phyloP scores from a whole-genome alignment of 53 echinoderm and acorn worm species.

The Paracentrotus lividus region DNA sequence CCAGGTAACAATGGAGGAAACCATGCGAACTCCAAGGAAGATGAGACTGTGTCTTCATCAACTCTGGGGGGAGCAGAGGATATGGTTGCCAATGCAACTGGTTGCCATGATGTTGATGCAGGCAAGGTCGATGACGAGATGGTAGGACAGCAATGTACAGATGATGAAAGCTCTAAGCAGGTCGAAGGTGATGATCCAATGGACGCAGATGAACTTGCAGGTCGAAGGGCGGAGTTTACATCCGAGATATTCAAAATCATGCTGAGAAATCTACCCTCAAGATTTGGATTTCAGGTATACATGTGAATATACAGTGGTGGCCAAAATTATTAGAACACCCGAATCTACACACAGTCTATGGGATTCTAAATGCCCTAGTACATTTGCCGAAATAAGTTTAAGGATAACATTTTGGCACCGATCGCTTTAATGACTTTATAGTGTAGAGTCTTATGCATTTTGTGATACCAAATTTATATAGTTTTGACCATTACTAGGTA shows the following conservation, averaged over 20 bases:
- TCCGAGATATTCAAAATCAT: conserved; percentile 95
- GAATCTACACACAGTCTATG: no score
- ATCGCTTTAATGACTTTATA: no score
- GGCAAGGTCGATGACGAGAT: background rate
- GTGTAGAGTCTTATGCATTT: no score
- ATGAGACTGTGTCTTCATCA: background rate
- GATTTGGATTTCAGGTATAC: conserved; percentile 87
- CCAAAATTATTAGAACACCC: no score
- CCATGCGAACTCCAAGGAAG: background rate
- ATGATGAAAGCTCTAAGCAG: background rate
- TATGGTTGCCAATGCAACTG: background rate
- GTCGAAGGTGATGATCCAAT: background rate
- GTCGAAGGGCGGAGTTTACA: conserved; percentile 78
- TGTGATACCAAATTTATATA: no score
- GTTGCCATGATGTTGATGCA: background rate
- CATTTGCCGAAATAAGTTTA: no score
- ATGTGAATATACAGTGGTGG: no score
- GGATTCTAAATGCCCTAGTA: no score
- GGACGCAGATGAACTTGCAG: background rate
- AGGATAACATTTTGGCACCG: no score
- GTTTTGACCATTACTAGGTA: no score
- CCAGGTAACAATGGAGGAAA: background rate
- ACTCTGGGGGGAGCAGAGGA: background rate
- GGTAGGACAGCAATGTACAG: background rate
- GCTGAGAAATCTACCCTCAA: conserved; percentile 84